Evolutionary conservation across 2,797 vertebrate species (phyloP), one percentile per base, ranked within the genome.

Genomic region (Anomalospiza imberbis): DNA sequence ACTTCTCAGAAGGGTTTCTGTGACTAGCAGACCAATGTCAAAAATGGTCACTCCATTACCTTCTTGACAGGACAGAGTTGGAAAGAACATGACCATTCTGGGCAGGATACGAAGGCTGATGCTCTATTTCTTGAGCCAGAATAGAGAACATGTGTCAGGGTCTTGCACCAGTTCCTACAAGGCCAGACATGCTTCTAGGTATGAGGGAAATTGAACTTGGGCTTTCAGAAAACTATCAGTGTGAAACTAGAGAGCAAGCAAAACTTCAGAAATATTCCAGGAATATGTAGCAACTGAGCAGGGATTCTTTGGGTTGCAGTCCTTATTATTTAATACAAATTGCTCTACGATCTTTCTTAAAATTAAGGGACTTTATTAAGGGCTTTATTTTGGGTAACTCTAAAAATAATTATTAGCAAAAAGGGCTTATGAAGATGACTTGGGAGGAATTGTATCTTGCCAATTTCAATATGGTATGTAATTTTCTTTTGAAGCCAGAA

Each of bases 401-500:
- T 2, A 65, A 50, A 44, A 72, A 45, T 38, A 71, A 55, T 67
- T 51, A 51, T n/a, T 32, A 63, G 44, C 12, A 63, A 36, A 81
- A 54, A 50, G 8, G 31, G 55, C 55, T 50, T 61, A 87, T 63
- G 8, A 68, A 71, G 42, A 77, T 79, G 28, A 44, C 18, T 87
- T 74, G 13, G 15, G 28, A 80, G 17, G 42, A 80, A 76, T 40
- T 89, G 9, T 79, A 61, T 75, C 28, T 62, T 55, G 38, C 12
- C 36, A 32, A 7, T 89, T 94, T 83, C 74, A 89, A 73, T 67
- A 60, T 18, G 28, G 10, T 38, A 32, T 84, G 7, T 91, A 10
- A 80, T 94, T 96, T 96, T 92, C 44, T 86, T 93, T 68, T 93
- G 54, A 73, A 98, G 98, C 20, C 65, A 32, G 19, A 60, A 55